Percentiles rank a stretch among this genome's conserved stretches.
These are phyloP conservation scores for Nematopogon swammerdamellus DNA, from an alignment of 2,888 invertebrate species.

Conservation along the genomic window DNA sequence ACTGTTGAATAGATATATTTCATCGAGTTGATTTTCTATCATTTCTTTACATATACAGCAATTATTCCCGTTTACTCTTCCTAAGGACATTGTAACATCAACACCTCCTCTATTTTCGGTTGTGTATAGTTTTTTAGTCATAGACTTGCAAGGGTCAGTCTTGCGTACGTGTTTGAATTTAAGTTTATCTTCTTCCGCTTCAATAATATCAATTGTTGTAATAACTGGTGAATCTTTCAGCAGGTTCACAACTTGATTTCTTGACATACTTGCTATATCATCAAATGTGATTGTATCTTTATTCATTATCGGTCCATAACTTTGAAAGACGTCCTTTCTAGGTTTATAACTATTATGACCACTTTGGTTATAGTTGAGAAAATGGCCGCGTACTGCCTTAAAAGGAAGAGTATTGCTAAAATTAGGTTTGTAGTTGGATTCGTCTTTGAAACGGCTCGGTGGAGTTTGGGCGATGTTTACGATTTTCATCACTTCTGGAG, in stretches of 20 bases:
- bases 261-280: slow-evolving; percentile 24
- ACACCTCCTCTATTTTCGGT: not conserved
- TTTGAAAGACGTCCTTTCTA: too few relatives aligned
- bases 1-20: slow-evolving; percentile 40
- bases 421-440: slow-evolving; percentile 28
- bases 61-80: slow-evolving; percentile 24
- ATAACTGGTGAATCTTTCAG: slow-evolving; percentile 42
- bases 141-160: slow-evolving; percentile 35
- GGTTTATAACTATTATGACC: too few relatives aligned
- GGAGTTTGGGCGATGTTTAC: slow-evolving; percentile 23
- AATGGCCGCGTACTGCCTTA: too few relatives aligned
- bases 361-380: too few relatives aligned
- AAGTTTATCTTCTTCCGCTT: slow-evolving; percentile 21
- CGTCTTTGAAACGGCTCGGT: slow-evolving; percentile 13
- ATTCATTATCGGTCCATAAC: too few relatives aligned
- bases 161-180: slow-evolving; percentile 27
- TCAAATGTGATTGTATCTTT: slow-evolving; percentile 9
- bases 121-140: slow-evolving; percentile 24
- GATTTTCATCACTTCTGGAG: slow-evolving; percentile 17
- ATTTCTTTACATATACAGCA: slow-evolving; percentile 39
- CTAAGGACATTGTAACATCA: not conserved
- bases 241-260: slow-evolving; percentile 43
- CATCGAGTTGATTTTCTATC: slow-evolving; percentile 29
- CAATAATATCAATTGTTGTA: slow-evolving; percentile 22
- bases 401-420: slow-evolving; percentile 36